Conservation (phyloP, 2,888 invertebrate species). For the Lamellibrachia columna region DNA sequence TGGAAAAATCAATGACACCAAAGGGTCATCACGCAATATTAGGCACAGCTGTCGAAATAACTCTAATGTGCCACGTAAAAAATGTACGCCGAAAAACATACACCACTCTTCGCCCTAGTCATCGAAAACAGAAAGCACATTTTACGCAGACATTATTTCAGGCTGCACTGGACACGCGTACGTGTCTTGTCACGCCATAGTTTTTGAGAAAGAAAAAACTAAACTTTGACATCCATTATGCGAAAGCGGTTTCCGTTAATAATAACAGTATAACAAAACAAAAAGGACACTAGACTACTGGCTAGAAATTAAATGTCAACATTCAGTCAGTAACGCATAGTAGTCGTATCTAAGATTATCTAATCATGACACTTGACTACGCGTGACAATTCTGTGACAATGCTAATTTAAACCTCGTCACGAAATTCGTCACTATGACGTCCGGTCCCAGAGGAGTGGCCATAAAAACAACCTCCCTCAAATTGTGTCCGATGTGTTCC, state of each 20-base stretch:
- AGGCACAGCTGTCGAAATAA: not conserved
- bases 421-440: not conserved
- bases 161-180: not conserved
- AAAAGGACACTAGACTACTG: not conserved
- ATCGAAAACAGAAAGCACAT: no score
- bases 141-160: not conserved
- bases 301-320: not conserved
- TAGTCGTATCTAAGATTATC: slow-evolving; percentile 10
- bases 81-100: not conserved
- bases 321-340: not conserved
- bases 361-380: not conserved
- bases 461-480: no score
- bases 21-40: not conserved
- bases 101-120: no score
- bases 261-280: slow-evolving; percentile 2
- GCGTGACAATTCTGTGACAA: not conserved
- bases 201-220: not conserved
- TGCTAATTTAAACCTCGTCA: not conserved
- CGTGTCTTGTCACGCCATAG: not conserved
- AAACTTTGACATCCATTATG: not conserved
- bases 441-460: not conserved
- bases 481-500: no score
- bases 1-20: not conserved
- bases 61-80: not conserved
- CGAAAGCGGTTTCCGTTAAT: not conserved